Conservation (phyloP, 2,797 vertebrate genomes). For the Perodicticus potto region DNA sequence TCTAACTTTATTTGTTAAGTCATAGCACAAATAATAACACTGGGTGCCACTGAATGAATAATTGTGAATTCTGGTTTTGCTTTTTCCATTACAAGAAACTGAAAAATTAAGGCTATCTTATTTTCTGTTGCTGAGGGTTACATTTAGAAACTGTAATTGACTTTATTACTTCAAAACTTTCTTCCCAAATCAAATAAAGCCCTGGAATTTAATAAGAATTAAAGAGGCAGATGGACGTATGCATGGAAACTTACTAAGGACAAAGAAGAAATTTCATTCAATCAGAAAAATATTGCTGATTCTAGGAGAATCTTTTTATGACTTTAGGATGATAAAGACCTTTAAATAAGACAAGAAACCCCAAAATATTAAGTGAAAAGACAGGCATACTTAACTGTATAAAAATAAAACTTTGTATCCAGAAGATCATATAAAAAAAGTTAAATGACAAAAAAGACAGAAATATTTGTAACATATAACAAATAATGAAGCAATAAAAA, state of each 20-base stretch:
- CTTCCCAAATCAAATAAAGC: conserved; percentile 64
- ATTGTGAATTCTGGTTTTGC: not conserved
- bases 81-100: conserved; percentile 12
- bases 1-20: not conserved
- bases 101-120: conserved; percentile 22
- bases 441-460: not conserved
- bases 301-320: conserved; percentile 15
- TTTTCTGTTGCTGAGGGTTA: conserved; percentile 59
- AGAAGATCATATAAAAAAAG: not conserved
- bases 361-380: not conserved
- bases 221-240: conserved; percentile 35
- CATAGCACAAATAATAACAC: not conserved
- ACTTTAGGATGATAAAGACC: not conserved
- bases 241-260: conserved; percentile 36
- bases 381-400: not conserved
- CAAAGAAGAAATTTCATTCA: conserved; percentile 47
- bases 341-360: not conserved
- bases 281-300: not conserved
- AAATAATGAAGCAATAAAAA: not conserved
- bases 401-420: not conserved
- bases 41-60: not conserved
- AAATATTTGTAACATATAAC: not conserved
- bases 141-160: conserved; percentile 67
- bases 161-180: conserved; percentile 67
- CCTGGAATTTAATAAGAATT: conserved; percentile 61